phyloP scores from a whole-genome alignment of 2,113 vertebrate species.

The Odocoileus virginianus region DNA sequence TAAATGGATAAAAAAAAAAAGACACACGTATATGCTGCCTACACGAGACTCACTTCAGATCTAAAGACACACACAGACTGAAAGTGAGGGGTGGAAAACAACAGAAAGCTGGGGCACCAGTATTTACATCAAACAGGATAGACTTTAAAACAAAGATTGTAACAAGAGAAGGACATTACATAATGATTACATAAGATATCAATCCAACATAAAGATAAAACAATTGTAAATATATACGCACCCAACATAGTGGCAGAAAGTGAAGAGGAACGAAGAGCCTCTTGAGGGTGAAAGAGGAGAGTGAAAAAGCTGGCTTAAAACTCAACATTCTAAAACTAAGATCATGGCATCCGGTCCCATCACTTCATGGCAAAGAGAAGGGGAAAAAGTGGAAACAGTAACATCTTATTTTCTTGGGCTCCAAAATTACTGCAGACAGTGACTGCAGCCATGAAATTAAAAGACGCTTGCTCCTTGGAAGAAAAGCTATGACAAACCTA shows the following conservation, averaged over 20 bases:
- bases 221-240: not conserved
- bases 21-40: not conserved
- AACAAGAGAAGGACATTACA: not conserved
- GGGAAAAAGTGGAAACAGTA: not conserved
- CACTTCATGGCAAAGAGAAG: not conserved
- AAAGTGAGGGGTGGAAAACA: not conserved
- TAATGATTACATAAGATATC: not conserved
- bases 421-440: not conserved
- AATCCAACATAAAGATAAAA: not conserved
- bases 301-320: not conserved
- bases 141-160: not conserved
- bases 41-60: not conserved
- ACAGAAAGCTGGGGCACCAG: not conserved
- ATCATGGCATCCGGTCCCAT: not conserved
- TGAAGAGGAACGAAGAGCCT: not conserved
- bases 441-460: not conserved
- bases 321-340: not conserved
- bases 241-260: not conserved
- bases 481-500: not conserved
- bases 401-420: not conserved
- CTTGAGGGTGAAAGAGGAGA: not conserved
- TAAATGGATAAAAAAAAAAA: not conserved
- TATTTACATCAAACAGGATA: not conserved
- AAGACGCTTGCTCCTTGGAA: not conserved
- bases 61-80: not conserved